Base-by-base conservation (phyloP, 2,888 invertebrate genomes). In the Lottia gigantea region DNA sequence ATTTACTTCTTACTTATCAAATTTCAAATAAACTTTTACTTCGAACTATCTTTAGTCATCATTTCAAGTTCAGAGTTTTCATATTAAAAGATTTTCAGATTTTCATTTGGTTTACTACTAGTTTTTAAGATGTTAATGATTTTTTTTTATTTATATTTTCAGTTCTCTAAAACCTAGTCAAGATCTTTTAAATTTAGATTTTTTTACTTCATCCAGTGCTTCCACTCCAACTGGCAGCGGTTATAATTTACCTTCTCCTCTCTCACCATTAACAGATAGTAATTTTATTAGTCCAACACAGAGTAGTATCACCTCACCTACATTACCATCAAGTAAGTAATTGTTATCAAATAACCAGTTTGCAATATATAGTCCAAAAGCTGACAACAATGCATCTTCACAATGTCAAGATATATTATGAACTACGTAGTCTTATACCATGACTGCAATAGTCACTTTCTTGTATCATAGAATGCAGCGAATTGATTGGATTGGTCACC, bases 151-250 rank as follows among this genome's bases (percentile, higher is more conserved):
- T 76, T 76, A 77, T 83, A n/a, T 40, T 31, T 76, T 46, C 73
- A 78, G 81, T 74, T 62, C 74, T 70, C 87, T 86, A 71, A 89
- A 89, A 82, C 93, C 93, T 66, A 94, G 93, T 86, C 93, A 93
- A 87, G 95, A 95, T 89, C 90, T 95, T 81, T 90, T 94, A 82
- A 94, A 94, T 86, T 90, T 95, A 83, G 94, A 93, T 89, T 92
- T 94, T 85, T 95, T 95, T 70, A 92, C 93, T 74, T 94, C 93
- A 81, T 95, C 95, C 77, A 94, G 94, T 89, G 93, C 95, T 68
- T 92, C 93, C 19, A 93, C 93, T 65, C 93, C 93, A 0, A 92
- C 93, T 64, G 92, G 92, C 70, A 93, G 81, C 74, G 92, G 77
- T 88, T 92, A 78, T 88, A 92, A 78, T 88, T 91, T 80, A 91